Percentiles rank a stretch among this genome's conserved stretches.
phyloP scores from a whole-genome alignment of 2,113 vertebrate genomes.

The Aplodontia rufa region DNA sequence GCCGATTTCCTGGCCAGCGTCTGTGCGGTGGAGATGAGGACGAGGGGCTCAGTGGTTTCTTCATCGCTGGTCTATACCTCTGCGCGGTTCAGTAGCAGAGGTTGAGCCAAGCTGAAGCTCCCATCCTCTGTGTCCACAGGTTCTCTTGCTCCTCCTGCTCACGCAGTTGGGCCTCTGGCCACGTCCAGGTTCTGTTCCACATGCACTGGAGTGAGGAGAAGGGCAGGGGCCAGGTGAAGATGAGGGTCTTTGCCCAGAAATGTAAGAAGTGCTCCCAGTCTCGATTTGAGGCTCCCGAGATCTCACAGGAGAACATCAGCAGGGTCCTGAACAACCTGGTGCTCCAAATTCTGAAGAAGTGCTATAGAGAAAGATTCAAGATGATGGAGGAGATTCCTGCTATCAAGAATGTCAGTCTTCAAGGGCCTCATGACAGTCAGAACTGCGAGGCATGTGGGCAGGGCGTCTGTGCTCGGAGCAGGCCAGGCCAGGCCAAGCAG shows the following conservation, averaged over 20 bases:
- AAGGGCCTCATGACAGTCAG: conserved; percentile 82
- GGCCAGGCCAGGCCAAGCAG: rapidly evolving
- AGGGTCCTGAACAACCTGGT: conserved; percentile 83
- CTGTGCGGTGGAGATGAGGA: rapidly evolving
- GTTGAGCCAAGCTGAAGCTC: no score
- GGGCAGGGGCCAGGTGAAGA: conserved; percentile 73
- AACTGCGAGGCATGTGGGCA: conserved; percentile 85
- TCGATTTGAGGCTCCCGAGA: conserved; percentile 70
- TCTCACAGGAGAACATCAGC: conserved; percentile 73
- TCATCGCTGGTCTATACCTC: no score
- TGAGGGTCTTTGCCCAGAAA: conserved; percentile 80
- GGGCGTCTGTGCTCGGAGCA: conserved; percentile 71
- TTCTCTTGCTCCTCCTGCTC: conserved; percentile 83
- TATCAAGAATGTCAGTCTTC: neutral
- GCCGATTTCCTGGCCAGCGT: neutral
- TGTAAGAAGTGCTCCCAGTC: conserved; percentile 74
- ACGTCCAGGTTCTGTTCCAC: conserved; percentile 80
- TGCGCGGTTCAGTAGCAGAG: no score
- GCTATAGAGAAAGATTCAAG: conserved; percentile 76
- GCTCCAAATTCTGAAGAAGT: conserved; percentile 82
- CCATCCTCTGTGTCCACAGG: conserved; percentile 66
- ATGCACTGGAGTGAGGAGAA: conserved; percentile 35
- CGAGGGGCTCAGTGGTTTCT: rapidly evolving
- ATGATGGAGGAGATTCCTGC: neutral
- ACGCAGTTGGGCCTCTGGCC: conserved; percentile 82